A percentile compares a stretch with the other conserved stretches of the same genome.
Conservation (phyloP, 2,888 invertebrate species). For the Caenorhabditis sp. region DNA sequence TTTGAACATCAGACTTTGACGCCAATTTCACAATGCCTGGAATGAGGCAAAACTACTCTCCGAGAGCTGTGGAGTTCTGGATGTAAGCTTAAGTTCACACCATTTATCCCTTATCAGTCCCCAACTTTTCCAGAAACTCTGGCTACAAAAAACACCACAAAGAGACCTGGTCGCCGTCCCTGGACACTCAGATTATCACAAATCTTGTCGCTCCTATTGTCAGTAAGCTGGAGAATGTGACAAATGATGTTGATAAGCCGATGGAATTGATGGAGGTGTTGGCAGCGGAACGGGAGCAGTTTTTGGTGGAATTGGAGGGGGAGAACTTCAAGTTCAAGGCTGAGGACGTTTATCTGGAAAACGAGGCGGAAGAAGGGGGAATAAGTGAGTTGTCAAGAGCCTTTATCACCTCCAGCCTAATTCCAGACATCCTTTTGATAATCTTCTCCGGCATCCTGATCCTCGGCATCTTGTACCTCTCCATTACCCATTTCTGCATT, state of each 20-base stretch:
- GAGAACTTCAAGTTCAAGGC: slow-evolving; percentile 1
- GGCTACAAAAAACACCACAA: slow-evolving; percentile 32
- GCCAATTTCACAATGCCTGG: slow-evolving; percentile 48
- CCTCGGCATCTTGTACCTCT: slow-evolving; percentile 14
- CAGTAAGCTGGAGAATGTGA: background rate
- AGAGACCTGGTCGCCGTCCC: slow-evolving; percentile 2
- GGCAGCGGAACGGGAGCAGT: background rate
- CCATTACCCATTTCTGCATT: background rate
- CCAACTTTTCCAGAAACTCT: slow-evolving; percentile 36
- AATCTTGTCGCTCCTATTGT: background rate
- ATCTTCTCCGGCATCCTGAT: slow-evolving; percentile 8
- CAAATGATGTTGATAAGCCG: background rate
- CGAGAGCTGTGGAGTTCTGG: slow-evolving; percentile 28
- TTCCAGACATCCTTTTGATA: slow-evolving; percentile 26
- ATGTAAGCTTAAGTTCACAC: background rate
- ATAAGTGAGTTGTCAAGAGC: slow-evolving; percentile 3
- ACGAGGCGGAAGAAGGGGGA: slow-evolving; percentile 8
- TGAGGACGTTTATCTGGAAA: background rate
- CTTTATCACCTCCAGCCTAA: too few relatives aligned
- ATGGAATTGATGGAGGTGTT: background rate
- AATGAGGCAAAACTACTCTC: slow-evolving; percentile 11
- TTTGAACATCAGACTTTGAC: slow-evolving; percentile 33
- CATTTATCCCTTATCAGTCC: background rate
- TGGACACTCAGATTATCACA: slow-evolving; percentile 1
- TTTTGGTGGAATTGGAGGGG: background rate